These are phyloP conservation scores for Nezara viridula DNA, from an alignment of 2,888 invertebrate species.

Conservation along the genomic window DNA sequence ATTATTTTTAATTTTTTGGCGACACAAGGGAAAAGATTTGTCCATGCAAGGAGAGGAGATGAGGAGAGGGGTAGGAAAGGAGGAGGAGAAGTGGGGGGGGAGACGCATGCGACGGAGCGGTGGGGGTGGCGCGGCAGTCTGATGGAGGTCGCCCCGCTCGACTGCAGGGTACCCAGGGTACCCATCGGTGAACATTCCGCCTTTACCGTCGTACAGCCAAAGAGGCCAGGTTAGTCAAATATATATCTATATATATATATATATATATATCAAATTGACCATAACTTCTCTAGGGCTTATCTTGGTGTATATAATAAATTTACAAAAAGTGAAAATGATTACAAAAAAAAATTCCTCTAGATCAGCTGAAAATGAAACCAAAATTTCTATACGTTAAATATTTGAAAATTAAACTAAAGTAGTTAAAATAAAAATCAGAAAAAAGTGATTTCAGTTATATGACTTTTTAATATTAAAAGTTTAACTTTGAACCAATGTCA, in stretches of 20 bases:
- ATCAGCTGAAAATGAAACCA: no score
- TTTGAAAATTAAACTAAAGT: no score
- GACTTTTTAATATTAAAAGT: background rate
- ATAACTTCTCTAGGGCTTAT: no score
- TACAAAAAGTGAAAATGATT: no score
- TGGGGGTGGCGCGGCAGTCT: constrained; percentile 58
- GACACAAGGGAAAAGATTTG: background rate
- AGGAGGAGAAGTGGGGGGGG: constrained; percentile 5
- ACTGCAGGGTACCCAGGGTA: constrained; percentile 73
- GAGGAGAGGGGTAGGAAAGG: constrained; percentile 30
- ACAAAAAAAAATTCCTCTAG: no score
- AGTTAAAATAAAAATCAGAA: background rate
- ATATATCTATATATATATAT: background rate
- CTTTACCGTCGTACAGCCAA: constrained; percentile 78
- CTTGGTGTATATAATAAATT: background rate
- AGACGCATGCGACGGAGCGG: constrained; percentile 48
- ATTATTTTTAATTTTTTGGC: background rate
- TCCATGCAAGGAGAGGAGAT: background rate
- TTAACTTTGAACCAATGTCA: no score
- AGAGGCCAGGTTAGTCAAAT: constrained; percentile 68
- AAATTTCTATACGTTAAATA: no score
- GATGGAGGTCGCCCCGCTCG: constrained; percentile 73
- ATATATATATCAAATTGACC: background rate
- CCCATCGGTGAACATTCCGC: constrained; percentile 71
- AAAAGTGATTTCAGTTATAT: background rate